Base-by-base conservation (phyloP, 2,113 vertebrate genomes). In the Balaeniceps rex region DNA sequence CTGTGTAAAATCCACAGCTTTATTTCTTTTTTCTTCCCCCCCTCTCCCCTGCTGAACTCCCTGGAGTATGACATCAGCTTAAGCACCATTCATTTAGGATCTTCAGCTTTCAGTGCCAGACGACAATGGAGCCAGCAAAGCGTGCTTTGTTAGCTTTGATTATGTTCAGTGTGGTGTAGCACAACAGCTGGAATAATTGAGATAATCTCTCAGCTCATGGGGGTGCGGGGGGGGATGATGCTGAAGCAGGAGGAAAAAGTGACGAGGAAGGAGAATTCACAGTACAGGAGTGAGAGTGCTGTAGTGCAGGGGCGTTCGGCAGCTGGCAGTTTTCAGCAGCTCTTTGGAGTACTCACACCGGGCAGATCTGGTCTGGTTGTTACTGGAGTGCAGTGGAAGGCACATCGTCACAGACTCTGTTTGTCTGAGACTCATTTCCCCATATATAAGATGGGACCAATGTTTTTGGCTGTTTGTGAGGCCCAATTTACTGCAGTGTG, bases 111-210 rank as follows among this genome's bases (percentile, higher is more conserved):
- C 38, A 19, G 49, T 71, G 83, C 55, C 71, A 71, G 64, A 51
- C 65, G 40, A 92, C 44, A 90, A 40, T 4, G 22, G 72, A 84
- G 72, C 49, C 34, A 57, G 28, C 5, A 10, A 66, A 69, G 82
- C 2, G 1, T 33, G 92, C 65, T 95, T 83, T 93, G 87, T 83
- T 84, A 71, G 82, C 76, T 95, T 93, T 90, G 71, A 70, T 78
- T 72, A 4, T 61, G 69, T 57, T 93, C 80, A 33, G 12, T 69
- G 63, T 79, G 72, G 42, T 88, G 83, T 11, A 60, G 72, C 80
- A 92, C 40, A 94, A 66, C 83, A 94, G 78, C 87, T 93, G 94
- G 91, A 95, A 92, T 72, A 58, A 91, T 5, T 65, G 57, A 84
- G 58, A 74, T 65, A 61, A 72, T 84, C 63, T 83, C 79, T 47